Percentiles rank a stretch among this genome's conserved stretches.
Conservation (phyloP, 2,113 vertebrate species). For the Herpetotheres cachinnans region DNA sequence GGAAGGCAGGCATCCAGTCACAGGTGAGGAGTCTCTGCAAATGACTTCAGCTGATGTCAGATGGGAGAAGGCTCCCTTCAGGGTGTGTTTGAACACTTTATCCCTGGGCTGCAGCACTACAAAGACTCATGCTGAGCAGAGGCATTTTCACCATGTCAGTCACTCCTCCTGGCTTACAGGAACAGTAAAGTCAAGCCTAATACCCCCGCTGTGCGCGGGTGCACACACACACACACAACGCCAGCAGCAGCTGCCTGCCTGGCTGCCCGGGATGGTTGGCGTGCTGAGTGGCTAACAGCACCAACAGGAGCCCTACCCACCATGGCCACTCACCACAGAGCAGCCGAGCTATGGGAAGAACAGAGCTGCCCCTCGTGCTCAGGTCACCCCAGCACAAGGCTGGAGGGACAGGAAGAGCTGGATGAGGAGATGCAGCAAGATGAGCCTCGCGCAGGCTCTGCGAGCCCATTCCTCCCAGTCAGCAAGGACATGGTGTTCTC, state of each 20-base stretch:
- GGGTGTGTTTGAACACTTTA: neutral
- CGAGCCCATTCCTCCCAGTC: rapidly evolving
- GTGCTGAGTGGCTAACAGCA: neutral
- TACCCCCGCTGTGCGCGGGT: neutral
- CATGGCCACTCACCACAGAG: neutral
- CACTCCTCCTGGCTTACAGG: neutral
- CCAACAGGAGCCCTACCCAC: neutral
- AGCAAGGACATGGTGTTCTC: neutral
- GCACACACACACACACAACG: neutral
- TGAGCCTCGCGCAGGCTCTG: neutral
- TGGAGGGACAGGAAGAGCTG: neutral
- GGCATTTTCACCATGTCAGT: neutral
- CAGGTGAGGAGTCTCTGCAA: neutral
- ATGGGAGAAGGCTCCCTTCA: neutral
- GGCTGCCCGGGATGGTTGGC: neutral
- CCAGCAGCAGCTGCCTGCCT: neutral
- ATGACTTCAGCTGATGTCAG: rapidly evolving
- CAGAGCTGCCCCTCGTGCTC: neutral
- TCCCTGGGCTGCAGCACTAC: neutral
- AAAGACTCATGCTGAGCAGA: neutral
- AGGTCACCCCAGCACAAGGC: neutral
- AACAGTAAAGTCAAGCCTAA: neutral
- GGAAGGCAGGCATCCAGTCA: neutral
- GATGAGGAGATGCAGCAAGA: neutral
- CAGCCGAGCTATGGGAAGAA: neutral